phyloP scores from a whole-genome alignment of 2,113 vertebrate species.

The Oreochromis niloticus region DNA sequence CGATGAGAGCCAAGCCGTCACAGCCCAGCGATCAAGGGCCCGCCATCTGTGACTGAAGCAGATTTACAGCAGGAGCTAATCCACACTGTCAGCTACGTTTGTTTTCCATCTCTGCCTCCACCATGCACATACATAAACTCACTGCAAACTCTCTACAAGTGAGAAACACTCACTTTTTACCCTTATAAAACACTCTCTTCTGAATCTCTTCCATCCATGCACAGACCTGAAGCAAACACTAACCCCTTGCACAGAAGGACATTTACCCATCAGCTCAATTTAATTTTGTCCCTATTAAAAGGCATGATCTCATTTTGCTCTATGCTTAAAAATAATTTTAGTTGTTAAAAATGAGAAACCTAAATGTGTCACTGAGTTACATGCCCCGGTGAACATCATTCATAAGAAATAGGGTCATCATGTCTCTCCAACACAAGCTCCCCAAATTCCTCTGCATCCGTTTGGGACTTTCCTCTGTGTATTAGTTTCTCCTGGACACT shows the following conservation, averaged over 20 bases:
- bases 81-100: conserved; percentile 65
- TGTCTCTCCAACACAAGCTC: conserved; percentile 1
- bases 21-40: conserved; percentile 72
- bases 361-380: conserved; percentile 69
- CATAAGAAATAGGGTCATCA: conserved; percentile 62
- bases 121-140: conserved; percentile 26
- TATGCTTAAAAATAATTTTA: conserved; percentile 54
- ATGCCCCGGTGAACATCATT: conserved; percentile 68
- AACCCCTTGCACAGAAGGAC: not conserved
- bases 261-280: conserved; percentile 32
- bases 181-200: not conserved
- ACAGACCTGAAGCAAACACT: not conserved
- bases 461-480: not conserved
- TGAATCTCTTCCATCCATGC: not conserved
- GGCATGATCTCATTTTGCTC: conserved; percentile 58
- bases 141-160: not conserved
- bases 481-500: not conserved
- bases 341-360: conserved; percentile 69
- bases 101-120: conserved; percentile 50
- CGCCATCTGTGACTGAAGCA: conserved; percentile 74
- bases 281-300: conserved; percentile 50
- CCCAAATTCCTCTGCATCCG: not conserved
- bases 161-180: conserved; percentile 18
- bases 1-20: conserved; percentile 72
- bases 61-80: conserved; percentile 75